Evolutionary conservation across 2,888 invertebrate genomes (phyloP), one percentile per base, ranked within the genome.

Genomic region (Mimas tiliae): DNA sequence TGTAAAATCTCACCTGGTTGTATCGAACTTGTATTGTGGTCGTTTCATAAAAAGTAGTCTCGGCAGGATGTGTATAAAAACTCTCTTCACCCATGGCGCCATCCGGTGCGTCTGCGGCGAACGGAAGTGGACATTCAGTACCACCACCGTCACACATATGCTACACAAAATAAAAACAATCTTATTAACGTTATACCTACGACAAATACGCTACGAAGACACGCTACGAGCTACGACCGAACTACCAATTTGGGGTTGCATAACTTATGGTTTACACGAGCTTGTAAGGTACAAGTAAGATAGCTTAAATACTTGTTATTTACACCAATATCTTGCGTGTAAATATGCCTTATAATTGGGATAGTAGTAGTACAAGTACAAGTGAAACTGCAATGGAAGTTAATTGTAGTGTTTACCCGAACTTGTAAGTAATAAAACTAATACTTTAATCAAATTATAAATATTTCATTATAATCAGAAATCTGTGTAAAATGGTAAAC

Each of bases 61-160:
- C 79, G 99, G 99, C 90, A 99, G 95, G 88, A 98, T 97, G 94
- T 99, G 98, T 84, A 99, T 98, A 95, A 99, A 99, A 81, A 99
- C 97, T 75, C 97, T 95, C 74, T 98, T 96, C 81, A 99, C 98
- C 99, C 99, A 99, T 65, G 97, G 98, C 72, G 98, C 97, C 99
- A 99, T 99, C 76, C 97, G 97, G 94, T 99, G 99, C 73, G 99
- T 99, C 91, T 98, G 98, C 73, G 99, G 98, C 76, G 98, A 98
- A 68, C 99, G 97, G 95, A 99, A 99, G 95, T 99, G 99, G 80
- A 99, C 98, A 94, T 99, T 99, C 82, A 99, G 95, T 81, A 99
- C 98, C 86, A 99, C 97, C 82, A 99, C 99, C 71, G 98, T 98
- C 85, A 98, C 97, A 94, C 98, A 97, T 93, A 98, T 98, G 92